These are phyloP conservation scores for Drusus annulatus DNA, from an alignment of 1,140 invertebrate species.

Conservation along the genomic window DNA sequence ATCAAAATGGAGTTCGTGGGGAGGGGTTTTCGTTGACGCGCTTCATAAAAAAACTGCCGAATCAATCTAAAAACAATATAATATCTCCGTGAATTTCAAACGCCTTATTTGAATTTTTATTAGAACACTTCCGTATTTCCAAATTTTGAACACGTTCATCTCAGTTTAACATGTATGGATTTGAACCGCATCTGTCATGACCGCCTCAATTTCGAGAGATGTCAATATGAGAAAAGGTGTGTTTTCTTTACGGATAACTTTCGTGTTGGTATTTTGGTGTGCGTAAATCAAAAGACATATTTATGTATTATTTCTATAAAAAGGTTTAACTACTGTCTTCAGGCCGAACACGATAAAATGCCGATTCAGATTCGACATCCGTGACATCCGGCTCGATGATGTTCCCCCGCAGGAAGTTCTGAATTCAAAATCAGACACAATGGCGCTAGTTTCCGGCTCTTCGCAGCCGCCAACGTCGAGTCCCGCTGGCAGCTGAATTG, in stretches of 20 bases:
- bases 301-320: background rate
- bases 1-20: no score
- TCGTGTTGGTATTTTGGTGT: background rate
- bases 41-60: no score
- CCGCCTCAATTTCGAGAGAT: no score
- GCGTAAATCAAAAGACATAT: background rate
- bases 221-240: background rate
- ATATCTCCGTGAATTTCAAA: no score
- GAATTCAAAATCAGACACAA: conserved; percentile 35
- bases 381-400: conserved; percentile 12
- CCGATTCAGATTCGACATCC: conserved; percentile 5
- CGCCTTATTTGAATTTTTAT: no score
- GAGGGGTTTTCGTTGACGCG: background rate
- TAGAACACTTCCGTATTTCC: no score
- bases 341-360: background rate
- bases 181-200: no score
- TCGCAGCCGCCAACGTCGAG: background rate
- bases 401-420: conserved; percentile 12
- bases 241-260: background rate
- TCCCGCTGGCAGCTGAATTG: background rate
- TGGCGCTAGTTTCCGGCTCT: conserved; percentile 11
- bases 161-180: no score
- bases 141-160: no score
- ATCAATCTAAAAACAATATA: no score
- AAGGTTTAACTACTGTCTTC: background rate